Conservation (phyloP, 2,113 vertebrate species). For the Carassius gibelio region DNA sequence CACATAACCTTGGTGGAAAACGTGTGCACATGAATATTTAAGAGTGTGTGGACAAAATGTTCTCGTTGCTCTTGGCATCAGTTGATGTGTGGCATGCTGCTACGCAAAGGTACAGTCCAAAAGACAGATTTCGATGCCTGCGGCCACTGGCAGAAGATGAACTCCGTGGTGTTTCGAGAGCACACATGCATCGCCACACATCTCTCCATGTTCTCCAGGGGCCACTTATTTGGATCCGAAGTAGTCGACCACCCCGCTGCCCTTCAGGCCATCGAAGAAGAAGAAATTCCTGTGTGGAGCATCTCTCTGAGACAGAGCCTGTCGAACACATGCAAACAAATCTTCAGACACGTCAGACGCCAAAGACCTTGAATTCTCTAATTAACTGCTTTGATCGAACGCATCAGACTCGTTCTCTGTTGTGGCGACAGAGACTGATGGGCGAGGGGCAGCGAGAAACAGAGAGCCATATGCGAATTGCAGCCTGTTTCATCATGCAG, state of each 20-base stretch:
- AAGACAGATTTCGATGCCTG: conserved; percentile 39
- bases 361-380: neutral
- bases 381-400: conserved; percentile 30
- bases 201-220: neutral
- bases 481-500: conserved; percentile 72
- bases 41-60: conserved; percentile 25
- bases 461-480: conserved; percentile 60
- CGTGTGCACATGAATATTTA: neutral
- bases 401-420: conserved; percentile 7
- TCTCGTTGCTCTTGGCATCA: conserved; percentile 32
- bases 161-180: conserved; percentile 27
- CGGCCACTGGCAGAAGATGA: conserved; percentile 10
- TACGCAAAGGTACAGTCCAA: conserved; percentile 32
- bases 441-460: conserved; percentile 38
- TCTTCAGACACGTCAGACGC: conserved; percentile 6
- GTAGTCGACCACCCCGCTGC: conserved; percentile 85
- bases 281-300: conserved; percentile 92
- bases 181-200: neutral
- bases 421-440: conserved; percentile 32
- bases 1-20: conserved; percentile 17
- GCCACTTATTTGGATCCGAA: conserved; percentile 78
- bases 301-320: conserved; percentile 92
- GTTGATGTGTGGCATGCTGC: conserved; percentile 18
- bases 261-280: conserved; percentile 90
- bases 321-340: conserved; percentile 42